phyloP scores from a whole-genome alignment of 2,888 invertebrate genomes.

The Nephrotoma guestfalica region DNA sequence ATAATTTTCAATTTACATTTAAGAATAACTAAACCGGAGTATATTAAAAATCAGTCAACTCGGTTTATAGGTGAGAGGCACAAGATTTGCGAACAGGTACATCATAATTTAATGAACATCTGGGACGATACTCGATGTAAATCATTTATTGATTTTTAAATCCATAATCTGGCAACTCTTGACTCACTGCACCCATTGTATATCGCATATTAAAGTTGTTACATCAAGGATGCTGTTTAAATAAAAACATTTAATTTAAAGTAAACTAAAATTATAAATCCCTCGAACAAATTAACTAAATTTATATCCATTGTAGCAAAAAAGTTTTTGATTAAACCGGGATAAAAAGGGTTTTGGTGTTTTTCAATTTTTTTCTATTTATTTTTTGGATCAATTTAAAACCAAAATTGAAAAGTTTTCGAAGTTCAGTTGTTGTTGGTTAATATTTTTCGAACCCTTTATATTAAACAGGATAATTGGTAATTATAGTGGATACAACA shows the following conservation, averaged over 20 bases:
- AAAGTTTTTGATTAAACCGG: neutral
- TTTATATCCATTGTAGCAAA: neutral
- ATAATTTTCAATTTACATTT: constrained; percentile 1
- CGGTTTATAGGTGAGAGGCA: neutral
- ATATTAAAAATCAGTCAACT: neutral
- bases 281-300: neutral
- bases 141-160: neutral
- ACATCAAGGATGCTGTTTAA: neutral
- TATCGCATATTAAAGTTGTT: neutral
- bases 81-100: neutral
- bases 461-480: neutral
- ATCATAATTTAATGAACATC: neutral
- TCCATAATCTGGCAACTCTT: neutral
- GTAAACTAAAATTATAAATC: neutral
- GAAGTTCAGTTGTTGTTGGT: neutral
- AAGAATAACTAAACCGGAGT: neutral
- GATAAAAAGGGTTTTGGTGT: neutral
- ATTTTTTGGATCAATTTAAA: neutral
- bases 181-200: neutral
- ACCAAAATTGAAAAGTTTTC: neutral
- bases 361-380: neutral
- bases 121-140: neutral
- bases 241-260: neutral
- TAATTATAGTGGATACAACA: neutral
- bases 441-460: too few species aligned